Base-by-base conservation (phyloP, 1,140 invertebrate genomes). In the Harlomillsia oculata region DNA sequence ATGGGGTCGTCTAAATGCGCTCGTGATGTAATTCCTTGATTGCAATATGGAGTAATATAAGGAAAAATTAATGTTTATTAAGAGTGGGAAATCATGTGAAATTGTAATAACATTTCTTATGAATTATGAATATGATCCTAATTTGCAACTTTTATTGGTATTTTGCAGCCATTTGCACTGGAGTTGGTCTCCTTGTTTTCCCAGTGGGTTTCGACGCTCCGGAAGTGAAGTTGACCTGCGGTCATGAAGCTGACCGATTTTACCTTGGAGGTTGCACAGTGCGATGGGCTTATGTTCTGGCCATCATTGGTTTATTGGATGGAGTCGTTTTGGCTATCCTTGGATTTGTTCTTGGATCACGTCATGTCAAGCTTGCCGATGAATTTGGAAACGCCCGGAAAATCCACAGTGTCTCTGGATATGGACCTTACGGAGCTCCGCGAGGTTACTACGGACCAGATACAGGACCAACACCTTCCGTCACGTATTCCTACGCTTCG, bases 211-310 rank as follows among this genome's bases (percentile, higher is more conserved):
- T 92, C 91, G 84, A 89, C 67, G 81, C 89, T 13, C 75, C 80
- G 1, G 74, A 81, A 54, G 87, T 97, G 8, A 78, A 82, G 48
- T 80, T 83, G 60, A 86, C 95, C 1, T 98, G 95, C 68, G 91
- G 91, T 0, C 77, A 81, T 11, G 76, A 82, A 8, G 83, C 89
- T 1, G 81, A 80, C 63, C 79, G 79, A 29, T 94, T 85, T 69
- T 76, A 78, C 67, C 76, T 83, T 62, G 86, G 85, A 71, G 74
- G 83, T 9, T 99, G 95, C 70, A 82, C 82, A 32, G 80, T 98
- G 16, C 80, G 92, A 61, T 98, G 95, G 95, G 92, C 92, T 1
- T 96, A 91, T 74, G 80, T 95, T 6, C 75, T 98, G 55, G 91
- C 91, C 13, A 84, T 91, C 45, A 93, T 97, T 44, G 85, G 86